Conservation (phyloP, 2,113 vertebrate genomes). For the Chiloscyllium plagiosum region DNA sequence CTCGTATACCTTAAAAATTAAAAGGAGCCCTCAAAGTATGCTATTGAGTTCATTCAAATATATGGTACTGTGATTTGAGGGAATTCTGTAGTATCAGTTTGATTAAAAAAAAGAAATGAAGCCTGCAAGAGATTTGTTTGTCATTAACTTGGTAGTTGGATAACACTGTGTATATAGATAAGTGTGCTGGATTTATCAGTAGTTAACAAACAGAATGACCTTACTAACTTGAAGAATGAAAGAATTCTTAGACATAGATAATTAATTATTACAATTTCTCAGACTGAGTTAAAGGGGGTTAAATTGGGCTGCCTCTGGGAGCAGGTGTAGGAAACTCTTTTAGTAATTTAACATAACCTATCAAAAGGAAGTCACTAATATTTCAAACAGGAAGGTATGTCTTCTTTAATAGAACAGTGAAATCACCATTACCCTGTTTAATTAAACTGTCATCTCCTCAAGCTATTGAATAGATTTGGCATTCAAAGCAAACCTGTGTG, state of each 20-base stretch:
- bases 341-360: too few relatives aligned
- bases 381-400: not conserved
- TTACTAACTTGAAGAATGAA: not conserved
- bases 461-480: too few relatives aligned
- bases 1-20: not conserved
- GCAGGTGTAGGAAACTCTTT: not conserved
- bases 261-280: not conserved
- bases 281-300: not conserved
- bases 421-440: not conserved
- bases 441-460: too few relatives aligned
- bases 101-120: not conserved
- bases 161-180: not conserved
- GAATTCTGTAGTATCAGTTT: not conserved
- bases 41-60: not conserved
- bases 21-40: not conserved
- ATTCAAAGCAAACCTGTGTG: too few relatives aligned
- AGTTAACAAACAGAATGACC: not conserved
- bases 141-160: not conserved
- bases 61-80: not conserved
- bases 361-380: not conserved
- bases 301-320: not conserved
- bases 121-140: not conserved
- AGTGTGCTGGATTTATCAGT: not conserved
- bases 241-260: not conserved
- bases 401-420: not conserved